Evolutionary conservation across 2,797 vertebrate species (phyloP).

Genomic region (Bradypodion pumilum): DNA sequence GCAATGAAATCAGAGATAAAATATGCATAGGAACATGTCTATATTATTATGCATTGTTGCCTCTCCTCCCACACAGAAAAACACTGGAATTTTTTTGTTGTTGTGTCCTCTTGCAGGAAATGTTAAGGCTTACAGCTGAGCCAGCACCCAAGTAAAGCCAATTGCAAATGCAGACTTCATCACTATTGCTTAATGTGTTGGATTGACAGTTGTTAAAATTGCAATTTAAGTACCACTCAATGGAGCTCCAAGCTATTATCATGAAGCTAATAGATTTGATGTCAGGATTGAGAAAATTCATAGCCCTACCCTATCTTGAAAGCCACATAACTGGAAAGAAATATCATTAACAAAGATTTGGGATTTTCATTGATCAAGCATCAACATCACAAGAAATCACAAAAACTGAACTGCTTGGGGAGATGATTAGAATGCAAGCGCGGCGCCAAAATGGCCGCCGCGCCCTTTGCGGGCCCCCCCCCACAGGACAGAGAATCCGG

Average conservation of each 20-base stretch:
- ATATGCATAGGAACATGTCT: slow-evolving; percentile 26
- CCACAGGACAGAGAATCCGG: too few relatives aligned
- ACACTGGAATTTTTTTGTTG: background rate
- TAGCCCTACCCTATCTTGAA: background rate
- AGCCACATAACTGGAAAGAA: background rate
- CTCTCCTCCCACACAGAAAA: background rate
- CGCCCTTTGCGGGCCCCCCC: too few relatives aligned
- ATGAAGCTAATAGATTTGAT: slow-evolving; percentile 3
- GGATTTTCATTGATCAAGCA: background rate
- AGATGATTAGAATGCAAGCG: background rate
- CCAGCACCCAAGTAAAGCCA: background rate
- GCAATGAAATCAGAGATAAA: slow-evolving; percentile 4
- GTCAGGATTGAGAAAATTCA: background rate
- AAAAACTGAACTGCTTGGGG: background rate
- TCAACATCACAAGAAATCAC: background rate
- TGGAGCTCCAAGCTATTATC: background rate
- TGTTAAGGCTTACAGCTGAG: background rate
- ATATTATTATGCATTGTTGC: background rate
- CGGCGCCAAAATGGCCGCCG: too few relatives aligned
- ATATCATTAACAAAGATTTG: background rate
- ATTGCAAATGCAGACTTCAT: background rate
- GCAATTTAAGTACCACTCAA: background rate
- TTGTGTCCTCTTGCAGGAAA: background rate
- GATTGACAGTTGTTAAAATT: slow-evolving; percentile 13
- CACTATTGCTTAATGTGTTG: slow-evolving; percentile 1